A percentile compares a stretch with the other conserved stretches of the same genome.
These are phyloP conservation scores for Solenopsis invicta DNA, from an alignment of 1,140 invertebrate genomes.

Conservation along the genomic window DNA sequence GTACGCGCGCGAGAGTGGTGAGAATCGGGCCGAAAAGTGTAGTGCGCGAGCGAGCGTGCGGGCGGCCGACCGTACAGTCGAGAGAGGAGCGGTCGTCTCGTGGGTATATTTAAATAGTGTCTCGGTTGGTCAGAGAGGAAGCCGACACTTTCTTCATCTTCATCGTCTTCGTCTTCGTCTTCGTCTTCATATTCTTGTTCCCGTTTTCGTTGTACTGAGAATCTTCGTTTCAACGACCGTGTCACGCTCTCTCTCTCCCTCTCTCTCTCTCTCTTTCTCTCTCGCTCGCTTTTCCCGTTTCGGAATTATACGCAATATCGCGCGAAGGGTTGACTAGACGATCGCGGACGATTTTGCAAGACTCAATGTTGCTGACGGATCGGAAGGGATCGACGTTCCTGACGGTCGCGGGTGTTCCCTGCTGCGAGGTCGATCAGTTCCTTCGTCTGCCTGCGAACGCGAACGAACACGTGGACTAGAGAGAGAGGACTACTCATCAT, in stretches of 20 bases:
- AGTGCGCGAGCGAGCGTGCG: conserved; percentile 69
- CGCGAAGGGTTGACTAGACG: conserved; percentile 57
- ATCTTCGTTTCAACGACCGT: neutral
- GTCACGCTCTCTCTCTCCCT: conserved; percentile 11
- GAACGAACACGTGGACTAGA: conserved; percentile 46
- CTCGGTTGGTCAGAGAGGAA: conserved; percentile 74
- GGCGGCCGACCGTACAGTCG: conserved; percentile 46
- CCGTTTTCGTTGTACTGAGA: neutral
- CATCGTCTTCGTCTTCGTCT: conserved; percentile 41
- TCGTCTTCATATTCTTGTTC: conserved; percentile 22
- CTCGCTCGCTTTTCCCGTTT: conserved; percentile 71
- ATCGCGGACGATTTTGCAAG: conserved; percentile 44
- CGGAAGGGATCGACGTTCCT: neutral
- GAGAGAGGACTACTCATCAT: neutral
- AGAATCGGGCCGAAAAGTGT: conserved; percentile 32
- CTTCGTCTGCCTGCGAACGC: conserved; percentile 4
- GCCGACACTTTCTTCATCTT: conserved; percentile 64
- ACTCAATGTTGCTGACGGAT: conserved; percentile 43
- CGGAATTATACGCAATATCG: conserved; percentile 75
- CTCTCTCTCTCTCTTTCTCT: conserved; percentile 32
- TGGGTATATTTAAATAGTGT: conserved; percentile 78
- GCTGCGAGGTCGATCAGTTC: conserved; percentile 18
- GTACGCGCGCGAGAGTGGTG: conserved; percentile 34
- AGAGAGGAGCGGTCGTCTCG: conserved; percentile 57
- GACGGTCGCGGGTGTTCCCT: conserved; percentile 30